Evolutionary conservation across 1,140 invertebrate genomes (phyloP), one percentile per base, ranked within the genome.

Genomic region (Drosophila busckii): DNA sequence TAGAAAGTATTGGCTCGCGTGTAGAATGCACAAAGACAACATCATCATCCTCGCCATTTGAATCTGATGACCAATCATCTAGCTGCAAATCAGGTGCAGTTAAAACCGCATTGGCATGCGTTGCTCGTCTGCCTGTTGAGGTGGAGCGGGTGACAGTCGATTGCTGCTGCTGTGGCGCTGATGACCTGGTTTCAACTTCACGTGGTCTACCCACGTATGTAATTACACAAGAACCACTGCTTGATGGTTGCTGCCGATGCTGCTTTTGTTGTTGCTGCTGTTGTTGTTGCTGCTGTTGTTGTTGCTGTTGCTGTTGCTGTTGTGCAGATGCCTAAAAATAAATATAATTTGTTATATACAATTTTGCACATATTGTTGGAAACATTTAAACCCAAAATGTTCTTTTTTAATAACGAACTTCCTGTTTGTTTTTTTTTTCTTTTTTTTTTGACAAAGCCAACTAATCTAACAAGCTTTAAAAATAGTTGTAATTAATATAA

Each of bases 31-130:
- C 84, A 56, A 86, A 87, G 0, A 87, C 82, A 7, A 87, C 82
- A 44, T 92, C 91, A 55, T 91, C 91, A 85, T 92, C 91, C 52
- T 89, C 89, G 35, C 89, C 89, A 31, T 82, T 80, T 0, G 91
- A 90, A 78, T 93, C 93, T 0, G 92, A 93, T 0, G 92, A 89
- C 92, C 93, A 95, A 76, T 95, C 71, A 19, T 80, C 93, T 32
- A 95, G 87, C 86, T 94, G 94, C 22, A 95, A 87, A 88, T 95
- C 93, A 2, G 93, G 93, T n/a, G 93, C 93, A 12, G 91, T 90
- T 46, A 93, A 89, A 7, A 90, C 90, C 59, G 63, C 82, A 22
- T 59, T 34, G 4, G 17, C 6, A 41, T 29, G 15, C 8, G 3
- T n/a, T 7, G 13, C 13, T 3, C 68, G 69, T 7, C 64, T 31